Percentiles rank a stretch among this genome's conserved stretches.
Evolutionary conservation across 2,888 invertebrate species (phyloP).

Genomic region (Ochropleura plecta): DNA sequence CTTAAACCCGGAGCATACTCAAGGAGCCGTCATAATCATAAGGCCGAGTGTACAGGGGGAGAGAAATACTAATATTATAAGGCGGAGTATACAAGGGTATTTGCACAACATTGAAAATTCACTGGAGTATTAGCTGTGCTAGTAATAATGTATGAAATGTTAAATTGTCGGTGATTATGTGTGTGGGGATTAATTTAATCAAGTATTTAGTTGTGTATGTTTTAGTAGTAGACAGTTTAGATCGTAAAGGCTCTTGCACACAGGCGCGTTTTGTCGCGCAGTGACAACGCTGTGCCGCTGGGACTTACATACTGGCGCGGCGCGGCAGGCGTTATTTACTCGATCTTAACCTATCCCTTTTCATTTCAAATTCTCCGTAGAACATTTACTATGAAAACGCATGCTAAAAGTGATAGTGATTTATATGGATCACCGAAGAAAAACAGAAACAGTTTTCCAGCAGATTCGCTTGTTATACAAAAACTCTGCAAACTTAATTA

Average conservation of each 20-base stretch:
- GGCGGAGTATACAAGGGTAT: constrained; percentile 35
- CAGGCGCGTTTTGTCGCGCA: no score
- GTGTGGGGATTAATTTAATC: constrained; percentile 13
- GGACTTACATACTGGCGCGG: no score
- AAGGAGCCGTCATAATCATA: constrained; percentile 54
- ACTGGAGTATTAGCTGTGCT: constrained; percentile 41
- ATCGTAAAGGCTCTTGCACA: no score
- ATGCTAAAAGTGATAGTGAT: no score
- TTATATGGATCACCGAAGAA: no score
- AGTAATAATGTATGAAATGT: constrained; percentile 52
- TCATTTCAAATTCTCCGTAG: no score
- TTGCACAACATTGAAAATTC: constrained; percentile 55
- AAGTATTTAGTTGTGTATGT: background rate
- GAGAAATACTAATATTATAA: constrained; percentile 26
- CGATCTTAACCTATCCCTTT: no score
- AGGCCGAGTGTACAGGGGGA: constrained; percentile 40
- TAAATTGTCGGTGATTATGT: constrained; percentile 29
- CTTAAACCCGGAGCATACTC: constrained; percentile 36
- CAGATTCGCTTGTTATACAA: background rate
- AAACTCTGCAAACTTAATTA: constrained; percentile 6
- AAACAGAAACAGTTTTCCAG: background rate
- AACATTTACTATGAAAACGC: no score
- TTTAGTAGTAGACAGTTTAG: background rate
- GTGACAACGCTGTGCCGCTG: no score
- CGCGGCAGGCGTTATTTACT: no score